Conservation (phyloP, 2,888 invertebrate genomes). For the Abrostola tripartita region DNA sequence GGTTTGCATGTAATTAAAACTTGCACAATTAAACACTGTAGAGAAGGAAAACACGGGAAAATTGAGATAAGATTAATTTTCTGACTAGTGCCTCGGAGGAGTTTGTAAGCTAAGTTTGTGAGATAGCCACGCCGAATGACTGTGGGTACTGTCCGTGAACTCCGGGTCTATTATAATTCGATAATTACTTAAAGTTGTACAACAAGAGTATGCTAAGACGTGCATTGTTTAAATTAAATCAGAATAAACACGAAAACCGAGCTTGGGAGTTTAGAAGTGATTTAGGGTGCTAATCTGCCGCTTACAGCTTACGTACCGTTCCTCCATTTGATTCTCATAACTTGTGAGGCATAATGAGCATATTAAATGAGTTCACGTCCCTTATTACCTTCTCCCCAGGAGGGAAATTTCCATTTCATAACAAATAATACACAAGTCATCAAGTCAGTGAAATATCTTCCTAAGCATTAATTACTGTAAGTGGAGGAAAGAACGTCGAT, state of each 20-base stretch:
- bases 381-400: slow-evolving; percentile 26
- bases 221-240: not conserved
- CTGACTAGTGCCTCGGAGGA: slow-evolving; percentile 74
- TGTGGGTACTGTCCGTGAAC: slow-evolving; percentile 57
- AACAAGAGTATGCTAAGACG: slow-evolving; percentile 19
- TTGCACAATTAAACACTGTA: slow-evolving; percentile 81
- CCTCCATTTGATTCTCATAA: slow-evolving; percentile 36
- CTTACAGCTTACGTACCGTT: slow-evolving; percentile 28
- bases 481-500: slow-evolving; percentile 6
- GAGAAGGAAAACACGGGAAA: slow-evolving; percentile 80
- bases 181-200: slow-evolving; percentile 37
- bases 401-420: slow-evolving; percentile 22
- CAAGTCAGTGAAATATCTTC: slow-evolving; percentile 29
- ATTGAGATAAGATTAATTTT: slow-evolving; percentile 85
- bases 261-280: not conserved
- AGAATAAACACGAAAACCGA: not conserved
- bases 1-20: slow-evolving; percentile 84
- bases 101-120: slow-evolving; percentile 69
- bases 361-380: slow-evolving; percentile 35
- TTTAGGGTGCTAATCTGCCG: slow-evolving; percentile 18
- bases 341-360: slow-evolving; percentile 33
- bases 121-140: slow-evolving; percentile 65
- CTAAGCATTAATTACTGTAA: slow-evolving; percentile 24
- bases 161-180: slow-evolving; percentile 56
- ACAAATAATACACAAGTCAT: slow-evolving; percentile 34